Evolutionary conservation across 2,113 vertebrate genomes (phyloP), one percentile per base, ranked within the genome.

Genomic region (Ptilonorhynchus violaceus): DNA sequence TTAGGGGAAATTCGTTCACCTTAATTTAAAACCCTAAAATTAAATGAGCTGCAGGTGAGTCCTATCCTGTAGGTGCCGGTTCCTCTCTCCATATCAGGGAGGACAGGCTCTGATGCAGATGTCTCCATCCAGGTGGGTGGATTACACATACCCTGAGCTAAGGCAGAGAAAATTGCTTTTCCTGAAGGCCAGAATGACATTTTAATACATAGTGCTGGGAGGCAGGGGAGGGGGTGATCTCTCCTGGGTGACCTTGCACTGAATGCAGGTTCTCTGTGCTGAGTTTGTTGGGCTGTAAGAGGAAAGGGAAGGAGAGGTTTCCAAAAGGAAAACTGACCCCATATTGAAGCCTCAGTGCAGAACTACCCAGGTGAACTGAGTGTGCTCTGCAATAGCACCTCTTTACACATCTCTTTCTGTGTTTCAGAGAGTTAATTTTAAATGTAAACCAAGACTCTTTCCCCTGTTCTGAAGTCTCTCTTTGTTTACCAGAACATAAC

Each of bases 341-440:
- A 0, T 3, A 3, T 21, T 5, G 5, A 75, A 70, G 19, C 19
- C 44, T 33, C 4, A 1, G 30, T 2, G 4, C 50, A 85, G 64
- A 81, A 6, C 37, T 59, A 17, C 8, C 7, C n/a, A 55, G 35
- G 19, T 30, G 39, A 79, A 18, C 28, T 83, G 27, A 15, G 22
- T 13, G 18, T 19, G 12, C 21, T 41, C 23, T 24, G 23, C 24
- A 13, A 3, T 5, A 6, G 7, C 8, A 27, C 4, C 11, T 49
- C 27, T 46, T 77, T 55, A 31, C 6, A 13, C 11, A 15, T 56
- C 47, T 52, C 18, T 59, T 16, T 49, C 68, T 76, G 6, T 24
- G 28, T 74, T 82, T 88, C 62, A 83, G 74, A 59, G 15, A 28
- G 25, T 50, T 88, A 10, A 20, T 88, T 91, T 93, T 35, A 91